phyloP scores from a whole-genome alignment of 2,888 invertebrate species.

The Diaperis boleti region DNA sequence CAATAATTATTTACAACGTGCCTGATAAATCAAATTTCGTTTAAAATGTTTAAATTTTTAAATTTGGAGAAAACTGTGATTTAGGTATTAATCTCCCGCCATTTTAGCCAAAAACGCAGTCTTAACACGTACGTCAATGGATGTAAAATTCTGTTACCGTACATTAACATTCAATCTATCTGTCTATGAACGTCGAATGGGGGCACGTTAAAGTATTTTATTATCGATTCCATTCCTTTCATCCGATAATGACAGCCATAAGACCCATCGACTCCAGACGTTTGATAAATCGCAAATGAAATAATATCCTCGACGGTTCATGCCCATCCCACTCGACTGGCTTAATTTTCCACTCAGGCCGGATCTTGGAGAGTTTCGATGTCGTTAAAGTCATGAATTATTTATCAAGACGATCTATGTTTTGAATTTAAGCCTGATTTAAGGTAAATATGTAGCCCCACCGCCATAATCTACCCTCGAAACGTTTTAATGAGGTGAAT shows the following conservation, averaged over 20 bases:
- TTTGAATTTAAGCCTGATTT: conserved; percentile 33
- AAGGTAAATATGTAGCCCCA: conserved; percentile 24
- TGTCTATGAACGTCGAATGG: too few species aligned
- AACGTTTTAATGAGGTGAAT: too few species aligned
- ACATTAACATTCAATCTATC: too few species aligned
- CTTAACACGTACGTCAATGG: too few species aligned
- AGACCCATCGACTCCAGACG: conserved; percentile 10
- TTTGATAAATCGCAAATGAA: conserved; percentile 38
- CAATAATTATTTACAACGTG: too few species aligned
- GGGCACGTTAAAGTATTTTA: too few species aligned
- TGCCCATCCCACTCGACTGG: conserved; percentile 31
- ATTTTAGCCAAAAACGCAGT: too few species aligned
- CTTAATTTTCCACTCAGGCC: conserved; percentile 34
- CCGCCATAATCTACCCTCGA: background rate
- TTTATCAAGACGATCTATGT: conserved; percentile 31
- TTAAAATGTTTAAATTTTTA: too few species aligned
- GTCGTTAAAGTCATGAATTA: conserved; percentile 37
- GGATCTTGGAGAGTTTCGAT: conserved; percentile 32
- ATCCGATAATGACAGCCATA: conserved; percentile 25
- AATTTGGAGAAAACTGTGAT: too few species aligned
- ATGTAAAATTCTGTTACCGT: too few species aligned
- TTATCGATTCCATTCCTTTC: conserved; percentile 4
- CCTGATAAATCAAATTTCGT: too few species aligned
- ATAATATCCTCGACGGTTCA: conserved; percentile 32
- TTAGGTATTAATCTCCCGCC: too few species aligned